A percentile compares a stretch with the other conserved stretches of the same genome.
Conservation (phyloP, 1,140 invertebrate species). For the Armadillidium nasatum region DNA sequence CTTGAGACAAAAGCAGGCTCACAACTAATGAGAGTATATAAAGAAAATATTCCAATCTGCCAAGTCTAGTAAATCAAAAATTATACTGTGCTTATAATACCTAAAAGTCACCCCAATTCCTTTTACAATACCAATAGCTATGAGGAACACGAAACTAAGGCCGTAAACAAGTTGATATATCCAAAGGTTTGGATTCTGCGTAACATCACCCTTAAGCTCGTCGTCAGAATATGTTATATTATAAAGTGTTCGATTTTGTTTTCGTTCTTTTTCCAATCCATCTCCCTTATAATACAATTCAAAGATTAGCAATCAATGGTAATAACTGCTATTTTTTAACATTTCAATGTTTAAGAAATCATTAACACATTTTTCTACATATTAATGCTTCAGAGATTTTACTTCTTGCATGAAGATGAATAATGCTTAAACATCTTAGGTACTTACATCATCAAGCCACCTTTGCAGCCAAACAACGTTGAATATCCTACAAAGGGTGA, state of each 20-base stretch:
- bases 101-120: slow-evolving; percentile 43
- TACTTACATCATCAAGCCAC: slow-evolving; percentile 47
- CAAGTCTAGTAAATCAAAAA: too few species aligned
- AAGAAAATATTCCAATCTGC: too few species aligned
- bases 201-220: slow-evolving; percentile 45
- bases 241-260: slow-evolving; percentile 32
- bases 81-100: too few species aligned
- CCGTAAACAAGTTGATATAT: slow-evolving; percentile 46
- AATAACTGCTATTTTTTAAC: too few species aligned
- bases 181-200: slow-evolving; percentile 45
- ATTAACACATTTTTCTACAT: too few species aligned
- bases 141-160: slow-evolving; percentile 40
- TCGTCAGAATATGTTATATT: slow-evolving; percentile 42
- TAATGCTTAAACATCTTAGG: too few species aligned
- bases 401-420: not conserved
- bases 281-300: slow-evolving; percentile 17
- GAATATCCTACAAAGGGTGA: slow-evolving; percentile 46
- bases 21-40: too few species aligned
- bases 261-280: slow-evolving; percentile 34
- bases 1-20: too few species aligned
- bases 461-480: slow-evolving; percentile 47
- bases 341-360: too few species aligned
- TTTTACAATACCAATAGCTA: slow-evolving; percentile 46
- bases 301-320: too few species aligned
- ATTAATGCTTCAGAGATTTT: too few species aligned